Evolutionary conservation across 2,113 vertebrate species (phyloP).

Genomic region (Pelusios castaneus): DNA sequence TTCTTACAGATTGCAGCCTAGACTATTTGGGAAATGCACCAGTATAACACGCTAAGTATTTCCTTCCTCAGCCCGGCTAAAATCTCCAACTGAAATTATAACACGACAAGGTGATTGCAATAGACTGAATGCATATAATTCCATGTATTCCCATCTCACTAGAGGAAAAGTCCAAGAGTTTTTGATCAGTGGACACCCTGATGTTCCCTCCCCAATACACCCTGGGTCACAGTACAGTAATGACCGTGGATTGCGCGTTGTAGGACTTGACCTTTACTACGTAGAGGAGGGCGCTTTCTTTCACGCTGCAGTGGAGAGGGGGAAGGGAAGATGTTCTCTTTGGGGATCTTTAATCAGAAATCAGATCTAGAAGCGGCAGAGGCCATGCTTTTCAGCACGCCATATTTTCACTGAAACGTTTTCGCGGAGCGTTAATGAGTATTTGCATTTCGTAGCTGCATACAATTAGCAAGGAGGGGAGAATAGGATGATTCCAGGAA

Average conservation of each 20-base stretch:
- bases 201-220: constrained; percentile 65
- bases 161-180: constrained; percentile 30
- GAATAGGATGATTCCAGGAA: not conserved
- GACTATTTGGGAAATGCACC: constrained; percentile 8
- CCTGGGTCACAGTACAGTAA: constrained; percentile 71
- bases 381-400: constrained; percentile 61
- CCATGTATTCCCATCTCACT: constrained; percentile 3
- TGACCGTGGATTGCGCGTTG: constrained; percentile 68
- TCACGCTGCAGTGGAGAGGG: constrained; percentile 37
- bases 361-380: constrained; percentile 57
- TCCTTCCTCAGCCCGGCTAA: constrained; percentile 2
- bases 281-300: constrained; percentile 65
- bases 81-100: constrained; percentile 52
- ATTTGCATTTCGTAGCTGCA: constrained; percentile 44
- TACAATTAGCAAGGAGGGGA: not conserved
- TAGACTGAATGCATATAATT: constrained; percentile 42
- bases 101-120: constrained; percentile 34
- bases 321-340: constrained; percentile 68
- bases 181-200: constrained; percentile 65
- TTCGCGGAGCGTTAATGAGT: constrained; percentile 1
- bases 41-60: constrained; percentile 23
- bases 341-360: constrained; percentile 66
- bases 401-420: constrained; percentile 41
- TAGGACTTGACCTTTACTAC: constrained; percentile 82
- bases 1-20: constrained; percentile 30